Base-by-base conservation (phyloP, 2,888 invertebrate species). In the Balanococcus diminutus region DNA sequence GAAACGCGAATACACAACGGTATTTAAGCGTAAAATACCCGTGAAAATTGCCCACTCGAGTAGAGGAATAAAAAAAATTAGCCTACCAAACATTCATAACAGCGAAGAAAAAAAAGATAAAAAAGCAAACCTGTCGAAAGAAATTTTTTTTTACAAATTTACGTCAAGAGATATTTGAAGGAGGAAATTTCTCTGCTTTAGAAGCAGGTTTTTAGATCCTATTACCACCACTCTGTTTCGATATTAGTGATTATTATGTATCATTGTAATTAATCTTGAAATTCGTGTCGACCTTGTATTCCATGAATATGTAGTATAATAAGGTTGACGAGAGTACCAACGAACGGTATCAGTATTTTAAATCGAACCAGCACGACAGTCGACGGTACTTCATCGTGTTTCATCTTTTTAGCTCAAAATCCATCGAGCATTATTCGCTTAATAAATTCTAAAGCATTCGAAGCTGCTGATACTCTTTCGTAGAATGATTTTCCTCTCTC, bases 261-360 rank as follows among this genome's bases (percentile, higher is more conserved):
- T 79, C 75, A 36, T 79, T 28, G 75, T 79, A 79, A 79, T 79
- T 79, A 79, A 79, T 79, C 75, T 79, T 36, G 75, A 32, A 56
- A 79, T 79, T 79, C 75, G 75, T 9, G 75, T 79, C 75, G 75
- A 79, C 75, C 75, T 79, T 79, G 75, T 36, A 79, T 79, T 79
- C 75, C 36, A 79, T 79, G 75, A 79, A 79, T 19, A 79, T n/a
- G 36, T 36, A 72, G 61, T 11, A 36, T 79, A 79, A 36, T 79
- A 67, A 67, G 67, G 67, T 67, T 67, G 28, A 28, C 56, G 19
- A 56, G 72, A 67, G 28, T 6, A n/a, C n/a, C n/a, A n/a, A n/a
- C 31, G 72, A 72, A 79, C 6, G 75, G 36, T 79, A 79, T 79
- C 32, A n/a, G 25, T 32, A 25, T 32, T 32, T 67, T 28, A 14